A percentile compares a stretch with the other conserved stretches of the same genome.
phyloP scores from a whole-genome alignment of 2,797 vertebrate genomes.

The Anabacerthia variegaticeps region DNA sequence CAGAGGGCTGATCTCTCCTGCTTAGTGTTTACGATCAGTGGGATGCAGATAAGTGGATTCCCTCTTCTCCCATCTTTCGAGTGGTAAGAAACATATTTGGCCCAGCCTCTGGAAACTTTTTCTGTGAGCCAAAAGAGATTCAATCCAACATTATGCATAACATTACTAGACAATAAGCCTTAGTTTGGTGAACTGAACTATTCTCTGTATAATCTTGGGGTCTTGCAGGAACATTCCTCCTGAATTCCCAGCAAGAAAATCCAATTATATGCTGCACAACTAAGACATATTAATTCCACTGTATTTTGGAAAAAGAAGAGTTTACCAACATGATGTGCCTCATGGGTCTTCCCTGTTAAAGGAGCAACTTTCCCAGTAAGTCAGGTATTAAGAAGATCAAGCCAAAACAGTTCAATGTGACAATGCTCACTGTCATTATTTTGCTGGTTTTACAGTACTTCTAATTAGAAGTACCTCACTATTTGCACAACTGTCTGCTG shows the following conservation, averaged over 20 bases:
- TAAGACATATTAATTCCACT: neutral
- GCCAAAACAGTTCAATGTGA: neutral
- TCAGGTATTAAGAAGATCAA: neutral
- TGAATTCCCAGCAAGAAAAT: neutral
- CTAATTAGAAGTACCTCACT: neutral
- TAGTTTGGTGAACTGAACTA: neutral
- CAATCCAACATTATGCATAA: neutral
- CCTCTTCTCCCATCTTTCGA: neutral
- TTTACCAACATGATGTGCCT: neutral
- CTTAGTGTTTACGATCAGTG: neutral
- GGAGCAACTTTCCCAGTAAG: neutral
- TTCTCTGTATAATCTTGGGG: neutral
- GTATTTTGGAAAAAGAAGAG: neutral
- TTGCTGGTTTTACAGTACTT: neutral
- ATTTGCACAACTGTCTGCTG: constrained; percentile 20
- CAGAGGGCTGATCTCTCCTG: neutral
- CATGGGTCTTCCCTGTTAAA: neutral
- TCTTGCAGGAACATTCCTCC: neutral
- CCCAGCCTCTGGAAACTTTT: neutral
- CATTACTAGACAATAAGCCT: neutral
- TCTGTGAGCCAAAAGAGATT: neutral
- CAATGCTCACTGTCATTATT: neutral
- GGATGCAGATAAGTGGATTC: neutral
- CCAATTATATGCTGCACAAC: neutral
- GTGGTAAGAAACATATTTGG: neutral